Evolutionary conservation across 2,797 vertebrate genomes (phyloP).

Genomic region (Neoniphon sammara): DNA sequence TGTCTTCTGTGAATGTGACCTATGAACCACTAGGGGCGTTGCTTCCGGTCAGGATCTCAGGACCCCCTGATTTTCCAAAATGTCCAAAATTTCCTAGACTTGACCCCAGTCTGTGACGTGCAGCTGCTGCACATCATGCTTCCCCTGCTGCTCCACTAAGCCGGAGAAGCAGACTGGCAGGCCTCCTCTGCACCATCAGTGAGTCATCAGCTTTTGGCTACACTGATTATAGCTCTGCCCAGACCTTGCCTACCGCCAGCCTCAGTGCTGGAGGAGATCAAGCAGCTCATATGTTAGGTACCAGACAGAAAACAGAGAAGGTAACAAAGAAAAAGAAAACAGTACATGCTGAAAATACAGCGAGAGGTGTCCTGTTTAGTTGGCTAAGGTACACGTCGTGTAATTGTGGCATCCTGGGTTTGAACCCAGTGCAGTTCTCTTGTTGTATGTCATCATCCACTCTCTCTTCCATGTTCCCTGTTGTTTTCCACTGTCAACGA

Average conservation of each 20-base stretch:
- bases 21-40: no score
- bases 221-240: conserved; percentile 53
- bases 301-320: conserved; percentile 8
- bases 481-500: no score
- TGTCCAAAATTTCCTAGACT: conserved; percentile 29
- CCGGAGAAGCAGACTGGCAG: conserved; percentile 36
- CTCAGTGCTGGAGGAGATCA: conserved; percentile 45
- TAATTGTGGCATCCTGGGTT: no score
- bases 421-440: no score
- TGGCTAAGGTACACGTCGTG: no score
- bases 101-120: conserved; percentile 48
- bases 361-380: no score
- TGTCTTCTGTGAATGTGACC: no score
- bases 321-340: conserved; percentile 15
- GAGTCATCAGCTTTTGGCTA: conserved; percentile 55
- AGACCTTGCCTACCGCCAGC: conserved; percentile 35
- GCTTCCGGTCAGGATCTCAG: conserved; percentile 27
- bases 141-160: conserved; percentile 50
- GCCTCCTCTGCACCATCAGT: conserved; percentile 49
- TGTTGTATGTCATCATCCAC: no score
- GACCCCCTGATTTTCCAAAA: conserved; percentile 18
- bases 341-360: no score
- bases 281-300: conserved; percentile 25
- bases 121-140: conserved; percentile 54
- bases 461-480: no score